These are phyloP conservation scores for Anoplophora glabripennis DNA, from an alignment of 1,140 invertebrate genomes.

Conservation along the genomic window DNA sequence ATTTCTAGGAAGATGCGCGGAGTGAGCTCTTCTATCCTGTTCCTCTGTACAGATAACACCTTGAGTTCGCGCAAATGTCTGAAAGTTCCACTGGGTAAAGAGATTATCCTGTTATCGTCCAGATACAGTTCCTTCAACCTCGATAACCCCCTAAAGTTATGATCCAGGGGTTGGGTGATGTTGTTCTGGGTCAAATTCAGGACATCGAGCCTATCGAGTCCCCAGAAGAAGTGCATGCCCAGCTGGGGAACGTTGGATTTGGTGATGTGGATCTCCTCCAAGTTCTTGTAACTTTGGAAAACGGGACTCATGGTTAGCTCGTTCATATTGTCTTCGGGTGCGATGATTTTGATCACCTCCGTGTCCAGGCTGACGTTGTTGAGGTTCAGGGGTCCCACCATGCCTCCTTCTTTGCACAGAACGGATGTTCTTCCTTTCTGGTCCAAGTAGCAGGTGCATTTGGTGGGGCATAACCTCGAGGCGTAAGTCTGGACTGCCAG, in stretches of 20 bases:
- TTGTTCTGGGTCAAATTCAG: slow-evolving; percentile 76
- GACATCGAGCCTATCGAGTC: slow-evolving; percentile 62
- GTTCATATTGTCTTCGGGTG: slow-evolving; percentile 63
- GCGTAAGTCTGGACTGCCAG: slow-evolving; percentile 50
- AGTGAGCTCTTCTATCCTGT: slow-evolving; percentile 66
- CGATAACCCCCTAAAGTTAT: slow-evolving; percentile 76
- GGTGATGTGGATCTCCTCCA: slow-evolving; percentile 73
- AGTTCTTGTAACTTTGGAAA: slow-evolving; percentile 62
- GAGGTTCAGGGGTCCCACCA: slow-evolving; percentile 59
- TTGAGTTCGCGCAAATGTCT: slow-evolving; percentile 63
- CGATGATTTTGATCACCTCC: slow-evolving; percentile 67
- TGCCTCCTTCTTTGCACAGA: slow-evolving; percentile 58
- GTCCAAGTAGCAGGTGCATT: slow-evolving; percentile 42
- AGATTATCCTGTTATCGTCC: slow-evolving; percentile 74
- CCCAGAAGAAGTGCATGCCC: slow-evolving; percentile 75
- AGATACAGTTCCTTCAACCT: slow-evolving; percentile 80
- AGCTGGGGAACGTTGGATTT: slow-evolving; percentile 75
- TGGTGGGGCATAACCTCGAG: slow-evolving; percentile 47
- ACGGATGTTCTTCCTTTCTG: slow-evolving; percentile 38
- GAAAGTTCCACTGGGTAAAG: slow-evolving; percentile 74
- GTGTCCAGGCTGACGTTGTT: slow-evolving; percentile 59
- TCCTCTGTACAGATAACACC: slow-evolving; percentile 66
- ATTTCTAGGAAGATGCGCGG: slow-evolving; percentile 66
- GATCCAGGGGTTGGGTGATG: slow-evolving; percentile 71
- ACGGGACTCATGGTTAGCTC: slow-evolving; percentile 71